Evolutionary conservation across 2,888 invertebrate genomes (phyloP), one percentile per base, ranked within the genome.

Genomic region (Nowickia ferox): DNA sequence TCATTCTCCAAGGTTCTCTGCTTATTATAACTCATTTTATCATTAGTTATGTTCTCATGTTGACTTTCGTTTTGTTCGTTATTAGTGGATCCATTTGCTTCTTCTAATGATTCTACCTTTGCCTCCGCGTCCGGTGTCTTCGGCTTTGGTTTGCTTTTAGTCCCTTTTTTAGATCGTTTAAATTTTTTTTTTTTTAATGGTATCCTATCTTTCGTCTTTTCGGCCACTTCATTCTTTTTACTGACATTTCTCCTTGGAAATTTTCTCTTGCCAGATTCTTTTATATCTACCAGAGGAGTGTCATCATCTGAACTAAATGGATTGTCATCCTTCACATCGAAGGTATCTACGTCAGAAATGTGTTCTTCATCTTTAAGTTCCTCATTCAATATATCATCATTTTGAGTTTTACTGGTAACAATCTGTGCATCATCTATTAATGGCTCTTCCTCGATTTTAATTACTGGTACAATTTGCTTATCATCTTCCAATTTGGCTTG

Each of bases 261-360:
- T 74, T 46, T 38, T 57, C 59, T 84, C 68, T 55, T 82, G 10
- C 13, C 46, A 1, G n/a, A 10, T 61, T 71, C 80, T 22, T 71
- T 75, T n/a, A 85, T 17, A 55, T 85, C 61, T 51, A 87, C 63
- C 40, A 87, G 81, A 38, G 89, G 89, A 68, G 80, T 87, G 63
- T 88, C 87, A 77, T 89, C 88, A 63, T 88, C 87, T 15, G 85
- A 85, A 71, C 78, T 82, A 53, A 86, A 82, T 9, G 68, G 71
- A 19, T 72, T 63, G 9, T 80, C 66, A 51, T 84, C 65, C 38
- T 53, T 13, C 9, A n/a, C 13, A 40, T 81, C 77, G 40, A 74
- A 69, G 9, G 38, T 30, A 11, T 77, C 84, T 1, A 65, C n/a
- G 30, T 85, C 81, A 6, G 80, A 72, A 2, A 85, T 72, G 3